Evolutionary conservation across 2,113 vertebrate genomes (phyloP).

Genomic region (Oncorhynchus gorbuscha): DNA sequence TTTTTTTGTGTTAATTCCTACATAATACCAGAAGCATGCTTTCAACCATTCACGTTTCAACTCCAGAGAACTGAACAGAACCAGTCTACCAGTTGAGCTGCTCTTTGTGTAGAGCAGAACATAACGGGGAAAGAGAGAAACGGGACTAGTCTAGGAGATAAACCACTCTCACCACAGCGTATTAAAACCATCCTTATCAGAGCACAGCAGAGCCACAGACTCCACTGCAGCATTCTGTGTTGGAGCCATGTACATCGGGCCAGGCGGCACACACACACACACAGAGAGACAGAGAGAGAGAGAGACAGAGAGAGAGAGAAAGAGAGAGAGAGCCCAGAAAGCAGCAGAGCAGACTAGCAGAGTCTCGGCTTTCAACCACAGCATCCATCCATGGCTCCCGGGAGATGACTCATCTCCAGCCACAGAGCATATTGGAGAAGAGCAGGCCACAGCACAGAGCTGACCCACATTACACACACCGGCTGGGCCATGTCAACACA

Average conservation of each 20-base stretch:
- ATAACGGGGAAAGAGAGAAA: background rate
- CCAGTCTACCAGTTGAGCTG: background rate
- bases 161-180: background rate
- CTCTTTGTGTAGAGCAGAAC: background rate
- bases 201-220: background rate
- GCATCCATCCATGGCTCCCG: background rate
- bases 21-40: background rate
- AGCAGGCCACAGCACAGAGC: background rate
- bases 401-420: background rate
- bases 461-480: background rate
- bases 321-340: background rate
- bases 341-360: background rate
- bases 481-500: slow-evolving; percentile 1
- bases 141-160: background rate
- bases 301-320: background rate
- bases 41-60: background rate
- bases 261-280: too few relatives aligned
- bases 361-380: background rate
- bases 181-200: background rate
- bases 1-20: background rate
- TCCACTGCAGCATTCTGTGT: background rate
- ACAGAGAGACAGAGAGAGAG: background rate
- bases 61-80: background rate
- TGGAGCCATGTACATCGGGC: background rate
- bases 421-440: background rate